Conservation (phyloP, 2,113 vertebrate genomes). For the Coturnix japonica region DNA sequence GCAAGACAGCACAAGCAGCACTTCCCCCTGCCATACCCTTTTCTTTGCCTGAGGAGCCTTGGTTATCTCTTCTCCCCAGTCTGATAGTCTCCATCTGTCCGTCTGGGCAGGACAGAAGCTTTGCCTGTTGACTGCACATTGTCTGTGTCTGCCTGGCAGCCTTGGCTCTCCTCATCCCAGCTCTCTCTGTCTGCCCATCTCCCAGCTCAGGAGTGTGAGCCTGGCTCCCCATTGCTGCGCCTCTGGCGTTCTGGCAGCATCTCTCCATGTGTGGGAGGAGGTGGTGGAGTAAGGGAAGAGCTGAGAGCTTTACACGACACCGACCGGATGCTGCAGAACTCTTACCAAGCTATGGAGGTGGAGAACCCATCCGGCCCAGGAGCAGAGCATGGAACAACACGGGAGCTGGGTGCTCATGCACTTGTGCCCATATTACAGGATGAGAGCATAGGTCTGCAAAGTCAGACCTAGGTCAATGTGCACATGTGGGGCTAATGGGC, state of each 20-base stretch:
- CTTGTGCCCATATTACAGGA: neutral
- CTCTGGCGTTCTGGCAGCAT: constrained; percentile 20
- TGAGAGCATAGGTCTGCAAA: rapidly evolving
- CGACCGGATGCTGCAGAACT: neutral
- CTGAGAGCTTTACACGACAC: neutral
- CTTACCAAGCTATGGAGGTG: neutral
- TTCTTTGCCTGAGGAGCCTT: neutral
- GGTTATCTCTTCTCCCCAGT: neutral
- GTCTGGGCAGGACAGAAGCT: constrained; percentile 17
- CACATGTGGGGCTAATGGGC: neutral
- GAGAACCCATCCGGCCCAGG: neutral
- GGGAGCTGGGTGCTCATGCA: neutral
- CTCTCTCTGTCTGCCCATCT: neutral
- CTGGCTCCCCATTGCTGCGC: constrained; percentile 4
- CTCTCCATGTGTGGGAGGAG: neutral
- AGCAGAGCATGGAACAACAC: neutral
- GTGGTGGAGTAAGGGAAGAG: constrained; percentile 13
- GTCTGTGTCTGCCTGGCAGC: constrained; percentile 4
- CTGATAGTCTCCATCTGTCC: neutral
- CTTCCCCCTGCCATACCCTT: neutral
- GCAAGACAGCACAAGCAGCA: neutral
- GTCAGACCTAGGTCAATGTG: neutral
- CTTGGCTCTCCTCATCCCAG: constrained; percentile 1
- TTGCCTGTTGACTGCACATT: neutral
- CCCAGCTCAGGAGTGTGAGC: neutral